These are phyloP conservation scores for Melitaea athalia DNA, from an alignment of 2,888 invertebrate species.

Conservation along the genomic window DNA sequence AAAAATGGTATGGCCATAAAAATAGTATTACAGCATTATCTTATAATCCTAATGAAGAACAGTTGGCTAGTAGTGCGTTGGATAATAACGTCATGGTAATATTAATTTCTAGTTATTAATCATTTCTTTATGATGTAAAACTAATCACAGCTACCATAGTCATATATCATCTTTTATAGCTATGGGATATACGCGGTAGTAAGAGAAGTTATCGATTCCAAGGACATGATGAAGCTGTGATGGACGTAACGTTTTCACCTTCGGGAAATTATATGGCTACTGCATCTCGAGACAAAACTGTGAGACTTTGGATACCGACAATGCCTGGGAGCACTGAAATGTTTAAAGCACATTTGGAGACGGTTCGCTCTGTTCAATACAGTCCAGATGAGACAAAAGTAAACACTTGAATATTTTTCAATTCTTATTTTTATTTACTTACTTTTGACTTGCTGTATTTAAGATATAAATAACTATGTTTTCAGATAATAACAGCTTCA, in stretches of 20 bases:
- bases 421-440: too few species aligned
- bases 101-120: neutral
- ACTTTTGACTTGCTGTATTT: neutral
- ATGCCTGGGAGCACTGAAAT: slow-evolving; percentile 89
- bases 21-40: slow-evolving; percentile 87
- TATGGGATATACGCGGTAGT: slow-evolving; percentile 90
- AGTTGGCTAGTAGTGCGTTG: slow-evolving; percentile 90
- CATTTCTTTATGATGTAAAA: neutral
- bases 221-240: slow-evolving; percentile 89
- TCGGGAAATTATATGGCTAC: slow-evolving; percentile 92
- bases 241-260: slow-evolving; percentile 90
- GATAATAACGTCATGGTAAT: slow-evolving; percentile 88
- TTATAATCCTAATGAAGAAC: slow-evolving; percentile 88
- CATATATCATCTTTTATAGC: slow-evolving; percentile 46
- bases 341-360: slow-evolving; percentile 90
- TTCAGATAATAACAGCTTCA: slow-evolving; percentile 87
- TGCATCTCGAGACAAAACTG: slow-evolving; percentile 91
- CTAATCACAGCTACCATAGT: neutral
- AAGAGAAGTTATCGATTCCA: slow-evolving; percentile 90
- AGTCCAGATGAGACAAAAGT: slow-evolving; percentile 87
- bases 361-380: slow-evolving; percentile 92
- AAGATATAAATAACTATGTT: slow-evolving; percentile 30
- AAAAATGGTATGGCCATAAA: slow-evolving; percentile 92
- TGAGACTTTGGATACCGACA: slow-evolving; percentile 94
- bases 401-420: slow-evolving; percentile 31